These are phyloP conservation scores for Hermaeophaga mercurialis DNA, from an alignment of 2,888 invertebrate species.

Conservation along the genomic window DNA sequence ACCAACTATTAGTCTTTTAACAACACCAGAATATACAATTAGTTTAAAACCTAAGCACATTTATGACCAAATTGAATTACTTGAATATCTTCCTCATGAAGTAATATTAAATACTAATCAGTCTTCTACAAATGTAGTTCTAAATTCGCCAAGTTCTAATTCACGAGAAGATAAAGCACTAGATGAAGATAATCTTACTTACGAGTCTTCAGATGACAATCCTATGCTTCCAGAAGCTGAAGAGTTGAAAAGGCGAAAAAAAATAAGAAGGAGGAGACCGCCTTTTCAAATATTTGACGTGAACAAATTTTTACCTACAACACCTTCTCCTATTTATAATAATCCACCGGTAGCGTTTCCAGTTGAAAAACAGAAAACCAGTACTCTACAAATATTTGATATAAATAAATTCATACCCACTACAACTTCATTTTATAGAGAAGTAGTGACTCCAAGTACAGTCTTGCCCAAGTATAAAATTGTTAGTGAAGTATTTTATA, in stretches of 20 bases:
- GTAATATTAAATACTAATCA: not conserved
- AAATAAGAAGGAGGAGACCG: conserved; percentile 32
- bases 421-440: conserved; percentile 22
- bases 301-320: conserved; percentile 31
- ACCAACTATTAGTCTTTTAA: conserved; percentile 41
- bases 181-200: conserved; percentile 6
- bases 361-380: not conserved
- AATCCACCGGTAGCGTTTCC: not conserved
- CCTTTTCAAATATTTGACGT: conserved; percentile 38
- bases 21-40: conserved; percentile 48
- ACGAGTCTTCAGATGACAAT: conserved; percentile 5
- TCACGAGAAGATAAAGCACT: conserved; percentile 2
- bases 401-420: conserved; percentile 29
- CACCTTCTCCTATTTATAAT: conserved; percentile 8
- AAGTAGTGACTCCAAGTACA: conserved; percentile 30
- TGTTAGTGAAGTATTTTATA: conserved; percentile 54
- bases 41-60: conserved; percentile 48
- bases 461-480: conserved; percentile 44
- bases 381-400: conserved; percentile 16
- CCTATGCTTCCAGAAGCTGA: conserved; percentile 33
- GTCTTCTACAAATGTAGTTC: not conserved
- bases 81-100: conserved; percentile 42
- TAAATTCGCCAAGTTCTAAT: not conserved
- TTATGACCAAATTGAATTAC: conserved; percentile 49
- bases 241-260: conserved; percentile 24